Percentiles rank a stretch among this genome's conserved stretches.
Conservation (phyloP, 2,797 vertebrate genomes). For the Graptemys geographica region DNA sequence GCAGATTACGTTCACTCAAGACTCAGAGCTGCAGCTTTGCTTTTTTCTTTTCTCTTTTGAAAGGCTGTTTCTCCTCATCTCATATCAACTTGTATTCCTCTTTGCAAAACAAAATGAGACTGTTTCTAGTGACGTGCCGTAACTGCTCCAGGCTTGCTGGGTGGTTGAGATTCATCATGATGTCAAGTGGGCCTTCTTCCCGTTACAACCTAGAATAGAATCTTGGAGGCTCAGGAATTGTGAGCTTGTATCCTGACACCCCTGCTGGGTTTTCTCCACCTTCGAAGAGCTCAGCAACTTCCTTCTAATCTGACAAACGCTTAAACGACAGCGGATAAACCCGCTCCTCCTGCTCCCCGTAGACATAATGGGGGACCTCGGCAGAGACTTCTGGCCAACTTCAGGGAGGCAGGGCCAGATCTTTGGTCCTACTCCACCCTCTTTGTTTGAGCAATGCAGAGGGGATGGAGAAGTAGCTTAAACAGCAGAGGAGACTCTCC, state of each 20-base stretch:
- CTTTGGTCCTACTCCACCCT: not conserved
- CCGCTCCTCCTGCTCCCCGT: rapidly evolving
- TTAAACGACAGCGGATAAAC: rapidly evolving
- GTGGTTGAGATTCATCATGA: rapidly evolving
- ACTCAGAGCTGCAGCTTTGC: conserved; percentile 5
- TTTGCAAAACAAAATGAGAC: not conserved
- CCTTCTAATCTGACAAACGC: rapidly evolving
- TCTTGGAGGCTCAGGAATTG: rapidly evolving
- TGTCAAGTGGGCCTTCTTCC: rapidly evolving
- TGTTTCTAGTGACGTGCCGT: not conserved
- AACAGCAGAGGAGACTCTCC: not conserved
- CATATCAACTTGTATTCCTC: not conserved
- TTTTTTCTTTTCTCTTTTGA: not conserved
- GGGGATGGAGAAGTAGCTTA: not conserved
- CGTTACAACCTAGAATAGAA: rapidly evolving
- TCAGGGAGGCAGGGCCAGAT: not conserved
- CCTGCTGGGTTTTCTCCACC: rapidly evolving
- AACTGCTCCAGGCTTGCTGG: not conserved
- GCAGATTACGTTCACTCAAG: not conserved
- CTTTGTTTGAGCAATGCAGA: not conserved
- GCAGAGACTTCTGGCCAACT: rapidly evolving
- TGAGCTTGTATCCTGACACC: rapidly evolving
- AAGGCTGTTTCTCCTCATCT: not conserved
- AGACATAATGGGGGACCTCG: rapidly evolving
- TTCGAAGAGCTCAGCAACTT: rapidly evolving